Evolutionary conservation across 2,797 vertebrate genomes (phyloP), one percentile per base, ranked within the genome.

Genomic region (Tamandua tetradactyla): DNA sequence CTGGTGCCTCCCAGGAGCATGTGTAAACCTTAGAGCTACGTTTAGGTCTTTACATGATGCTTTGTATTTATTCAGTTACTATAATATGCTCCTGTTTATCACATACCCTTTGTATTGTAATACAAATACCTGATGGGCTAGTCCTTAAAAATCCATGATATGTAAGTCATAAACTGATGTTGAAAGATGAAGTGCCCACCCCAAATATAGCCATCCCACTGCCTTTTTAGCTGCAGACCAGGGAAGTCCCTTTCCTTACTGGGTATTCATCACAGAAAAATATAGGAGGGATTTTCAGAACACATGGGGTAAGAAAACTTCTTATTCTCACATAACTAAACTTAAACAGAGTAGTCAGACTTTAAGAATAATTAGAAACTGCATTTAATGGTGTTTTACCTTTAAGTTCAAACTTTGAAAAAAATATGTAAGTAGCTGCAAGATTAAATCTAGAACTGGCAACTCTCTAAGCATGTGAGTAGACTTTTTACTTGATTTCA

Each of bases 371-470:
- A 78, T 42, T 1, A 25, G 52, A 44, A 94, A 79, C 74, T 64
- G 22, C 12, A 84, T 25, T 57, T 20, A 62, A 30, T 27, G 61
- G 84, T 44, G 49, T 85, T 68, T 89, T 35, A 64, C 52, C 61
- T 66, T 32, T 14, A 76, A 44, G 62, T 64, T 87, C 81, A 87
- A 25, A 37, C 23, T 37, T 14, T 40, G 2, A 68, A n/a, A 68
- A 32, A 68, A 68, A 5, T 32, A 18, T 32, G 25, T 5, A 44
- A 87, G 62, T n/a, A 68, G 85, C 64, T 59, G 0, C 32, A 37
- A 93, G 87, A 93, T 81, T n/a, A 85, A 40, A 96, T 92, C 95
- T 91, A 94, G 23, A 71, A 75, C 55, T 94, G 92, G 75, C 18
- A 80, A 27, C 10, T 62, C 49, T 23, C 9, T 23, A 14, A 90